These are phyloP conservation scores for Actenoides hombroni DNA, from an alignment of 2,113 vertebrate genomes.

Conservation along the genomic window DNA sequence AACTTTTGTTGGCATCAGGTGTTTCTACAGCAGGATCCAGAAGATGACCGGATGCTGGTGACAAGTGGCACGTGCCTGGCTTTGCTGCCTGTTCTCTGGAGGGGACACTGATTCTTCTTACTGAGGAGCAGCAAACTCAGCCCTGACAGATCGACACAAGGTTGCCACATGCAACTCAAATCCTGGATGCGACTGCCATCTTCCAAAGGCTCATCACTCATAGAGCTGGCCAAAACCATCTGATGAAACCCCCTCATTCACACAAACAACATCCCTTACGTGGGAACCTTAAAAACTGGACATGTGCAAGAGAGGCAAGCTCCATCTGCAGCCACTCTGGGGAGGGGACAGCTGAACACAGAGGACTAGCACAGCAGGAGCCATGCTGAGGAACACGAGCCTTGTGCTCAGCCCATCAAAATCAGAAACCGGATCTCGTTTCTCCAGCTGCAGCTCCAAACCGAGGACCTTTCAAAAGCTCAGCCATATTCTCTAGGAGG, in stretches of 20 bases:
- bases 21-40: neutral
- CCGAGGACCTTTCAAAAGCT: neutral
- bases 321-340: accelerated
- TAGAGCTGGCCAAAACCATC: neutral
- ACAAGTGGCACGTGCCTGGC: accelerated
- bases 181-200: neutral
- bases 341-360: accelerated
- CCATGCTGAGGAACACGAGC: accelerated
- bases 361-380: accelerated
- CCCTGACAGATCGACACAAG: neutral
- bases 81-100: neutral
- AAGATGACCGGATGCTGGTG: neutral
- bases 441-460: neutral
- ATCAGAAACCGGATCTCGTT: neutral
- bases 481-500: neutral
- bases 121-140: neutral
- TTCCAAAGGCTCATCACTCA: neutral
- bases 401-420: neutral
- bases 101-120: neutral
- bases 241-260: accelerated
- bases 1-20: neutral
- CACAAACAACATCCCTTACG: accelerated
- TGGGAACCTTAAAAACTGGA: neutral
- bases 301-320: accelerated
- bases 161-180: accelerated